A percentile compares a stretch with the other conserved stretches of the same genome.
Conservation (phyloP, 2,113 vertebrate species). For the Pomatostomus ruficeps region DNA sequence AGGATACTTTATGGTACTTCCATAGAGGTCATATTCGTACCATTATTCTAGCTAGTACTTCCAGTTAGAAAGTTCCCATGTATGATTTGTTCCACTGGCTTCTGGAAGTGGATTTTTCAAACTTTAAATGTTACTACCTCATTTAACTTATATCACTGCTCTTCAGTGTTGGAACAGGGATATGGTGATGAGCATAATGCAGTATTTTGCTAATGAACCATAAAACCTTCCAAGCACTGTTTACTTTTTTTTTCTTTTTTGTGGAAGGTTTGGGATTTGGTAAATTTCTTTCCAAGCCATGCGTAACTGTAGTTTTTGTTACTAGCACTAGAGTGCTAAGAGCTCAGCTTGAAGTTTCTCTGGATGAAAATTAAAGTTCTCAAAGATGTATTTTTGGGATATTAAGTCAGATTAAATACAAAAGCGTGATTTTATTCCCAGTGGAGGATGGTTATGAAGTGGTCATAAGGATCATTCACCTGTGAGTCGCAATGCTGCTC, state of each 20-base stretch:
- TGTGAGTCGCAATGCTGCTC: not conserved
- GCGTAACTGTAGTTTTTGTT: not conserved
- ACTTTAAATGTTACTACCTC: slow-evolving; percentile 31
- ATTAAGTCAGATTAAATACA: not conserved
- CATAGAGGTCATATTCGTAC: slow-evolving; percentile 28
- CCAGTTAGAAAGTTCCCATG: slow-evolving; percentile 27
- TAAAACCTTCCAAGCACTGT: not conserved
- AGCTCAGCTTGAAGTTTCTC: not conserved
- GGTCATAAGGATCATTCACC: slow-evolving; percentile 16
- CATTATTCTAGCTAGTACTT: slow-evolving; percentile 43
- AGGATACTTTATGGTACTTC: slow-evolving; percentile 40
- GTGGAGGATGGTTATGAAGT: not conserved
- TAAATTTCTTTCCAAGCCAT: not conserved
- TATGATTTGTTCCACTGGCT: slow-evolving; percentile 45
- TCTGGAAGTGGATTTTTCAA: slow-evolving; percentile 43
- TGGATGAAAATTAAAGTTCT: not conserved
- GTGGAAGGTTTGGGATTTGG: not conserved
- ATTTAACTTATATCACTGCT: slow-evolving; percentile 24
- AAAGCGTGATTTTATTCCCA: not conserved
- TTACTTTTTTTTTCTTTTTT: not conserved
- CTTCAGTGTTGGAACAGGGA: slow-evolving; percentile 2
- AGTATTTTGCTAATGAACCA: slow-evolving; percentile 35
- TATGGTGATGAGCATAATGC: slow-evolving; percentile 6
- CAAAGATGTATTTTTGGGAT: not conserved
- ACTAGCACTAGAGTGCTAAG: not conserved